Evolutionary conservation across 2,888 invertebrate genomes (phyloP), one percentile per base, ranked within the genome.

Genomic region (Caenorhabditis sp.): DNA sequence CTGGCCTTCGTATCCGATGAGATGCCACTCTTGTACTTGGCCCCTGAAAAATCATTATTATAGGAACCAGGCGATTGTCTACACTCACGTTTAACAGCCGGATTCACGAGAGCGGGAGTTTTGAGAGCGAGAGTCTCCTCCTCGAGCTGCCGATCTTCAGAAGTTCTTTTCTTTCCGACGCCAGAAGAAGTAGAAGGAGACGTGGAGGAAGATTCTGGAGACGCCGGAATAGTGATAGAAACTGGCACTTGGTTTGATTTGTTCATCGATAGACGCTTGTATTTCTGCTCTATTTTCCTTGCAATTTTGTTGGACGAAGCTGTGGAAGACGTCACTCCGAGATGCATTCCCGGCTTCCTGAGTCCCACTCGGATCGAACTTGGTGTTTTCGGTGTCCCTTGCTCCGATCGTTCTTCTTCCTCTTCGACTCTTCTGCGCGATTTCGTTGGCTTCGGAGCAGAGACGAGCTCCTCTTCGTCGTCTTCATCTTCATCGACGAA

Each of bases 1-100:
- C 61, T 56, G 11, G 79, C 75, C 53, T 75, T 79, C 2, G 56
- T 66, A 7, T 75, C 71, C 0, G 71, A 52, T 7, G 75, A 72
- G 8, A 76, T 59, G 9, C 76, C 76, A 20, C 65, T 70, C 15
- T 46, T 68, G 48, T 58, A 52, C 32, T 68, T 68, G 17, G 61
- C 20, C 52, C 32, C 77, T 77, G 61, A 11, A 65, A 76, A 15
- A 26, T 7, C 15, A 27, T 20, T 27, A 41, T 8, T 17, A 15
- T 15, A 2, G 8, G 15, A 15, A 41, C n/a, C n/a, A n/a, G n/a
- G n/a, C n/a, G n/a, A n/a, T n/a, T n/a, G n/a, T n/a, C n/a, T n/a
- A 6, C 27, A 39, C 30, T 41, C 24, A 68, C 68, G 58, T 58
- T 68, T 68, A 9, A 52, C 43, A 41, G 43, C 43, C 7, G 48